Conservation (phyloP, 2,888 invertebrate species). For the Polia nebulosa region DNA sequence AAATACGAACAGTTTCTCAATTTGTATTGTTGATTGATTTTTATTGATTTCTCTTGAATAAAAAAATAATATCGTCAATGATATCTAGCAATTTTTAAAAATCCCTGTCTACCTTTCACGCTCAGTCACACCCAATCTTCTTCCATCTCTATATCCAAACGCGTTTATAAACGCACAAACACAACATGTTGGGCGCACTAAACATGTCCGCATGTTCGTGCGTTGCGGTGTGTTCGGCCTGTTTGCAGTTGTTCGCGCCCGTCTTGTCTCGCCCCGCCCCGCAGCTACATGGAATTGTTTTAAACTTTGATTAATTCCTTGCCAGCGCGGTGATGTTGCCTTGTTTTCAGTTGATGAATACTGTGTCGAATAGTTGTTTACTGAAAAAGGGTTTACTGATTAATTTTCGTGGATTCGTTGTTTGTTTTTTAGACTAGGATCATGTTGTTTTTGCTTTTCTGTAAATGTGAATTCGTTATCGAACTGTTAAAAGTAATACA, state of each 20-base stretch:
- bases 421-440: conserved; percentile 27
- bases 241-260: conserved; percentile 61
- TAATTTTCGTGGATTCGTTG: conserved; percentile 51
- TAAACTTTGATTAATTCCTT: conserved; percentile 90
- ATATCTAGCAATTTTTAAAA: too few species aligned
- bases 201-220: conserved; percentile 60
- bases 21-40: neutral
- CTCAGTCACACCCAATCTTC: conserved; percentile 20
- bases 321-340: conserved; percentile 81
- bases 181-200: conserved; percentile 53
- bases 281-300: conserved; percentile 88
- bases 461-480: neutral
- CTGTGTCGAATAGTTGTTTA: conserved; percentile 69
- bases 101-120: neutral
- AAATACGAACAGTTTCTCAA: neutral
- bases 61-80: too few species aligned
- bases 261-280: conserved; percentile 70
- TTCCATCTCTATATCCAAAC: conserved; percentile 15
- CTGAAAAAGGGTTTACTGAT: conserved; percentile 67
- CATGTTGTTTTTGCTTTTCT: conserved; percentile 14
- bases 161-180: conserved; percentile 22
- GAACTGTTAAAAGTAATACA: neutral
- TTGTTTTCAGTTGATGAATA: conserved; percentile 85
- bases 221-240: conserved; percentile 66
- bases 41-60: neutral